Percentiles rank a stretch among this genome's conserved stretches.
Conservation (phyloP, 2,113 vertebrate genomes). For the Cynopterus brachyotis region DNA sequence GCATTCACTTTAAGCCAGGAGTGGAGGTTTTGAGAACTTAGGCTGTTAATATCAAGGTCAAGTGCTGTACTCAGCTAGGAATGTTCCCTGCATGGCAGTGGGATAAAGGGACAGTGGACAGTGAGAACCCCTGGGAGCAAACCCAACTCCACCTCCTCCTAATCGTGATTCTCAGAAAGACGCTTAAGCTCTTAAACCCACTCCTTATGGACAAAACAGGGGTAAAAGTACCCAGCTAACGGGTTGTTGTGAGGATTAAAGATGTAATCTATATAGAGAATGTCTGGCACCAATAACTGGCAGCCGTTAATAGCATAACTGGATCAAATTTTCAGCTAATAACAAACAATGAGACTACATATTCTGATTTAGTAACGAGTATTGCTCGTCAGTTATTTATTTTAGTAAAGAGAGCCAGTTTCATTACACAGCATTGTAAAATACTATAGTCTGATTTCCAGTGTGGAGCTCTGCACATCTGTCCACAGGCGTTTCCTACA, state of each 20-base stretch:
- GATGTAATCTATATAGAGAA: background rate
- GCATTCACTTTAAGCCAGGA: background rate
- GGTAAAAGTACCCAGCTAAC: background rate
- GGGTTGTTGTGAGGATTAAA: background rate
- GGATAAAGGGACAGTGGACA: background rate
- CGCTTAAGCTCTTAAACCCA: background rate
- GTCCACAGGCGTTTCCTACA: background rate
- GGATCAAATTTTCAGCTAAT: background rate
- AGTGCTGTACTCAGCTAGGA: background rate
- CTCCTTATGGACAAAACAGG: background rate
- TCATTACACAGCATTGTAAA: background rate
- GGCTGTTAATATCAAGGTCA: background rate
- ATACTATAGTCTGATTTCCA: background rate
- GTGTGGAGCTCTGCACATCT: background rate
- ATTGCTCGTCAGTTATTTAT: background rate
- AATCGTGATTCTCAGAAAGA: background rate
- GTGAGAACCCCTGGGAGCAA: background rate
- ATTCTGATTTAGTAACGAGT: background rate
- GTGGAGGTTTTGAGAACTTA: background rate
- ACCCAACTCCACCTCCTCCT: no score
- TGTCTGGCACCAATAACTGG: background rate
- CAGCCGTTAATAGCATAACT: background rate
- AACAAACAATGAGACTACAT: background rate
- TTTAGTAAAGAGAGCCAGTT: background rate
- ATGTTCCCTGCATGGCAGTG: background rate